A percentile compares a stretch with the other conserved stretches of the same genome.
Conservation (phyloP, 2,797 vertebrate species). For the Takifugu ocellatus region DNA sequence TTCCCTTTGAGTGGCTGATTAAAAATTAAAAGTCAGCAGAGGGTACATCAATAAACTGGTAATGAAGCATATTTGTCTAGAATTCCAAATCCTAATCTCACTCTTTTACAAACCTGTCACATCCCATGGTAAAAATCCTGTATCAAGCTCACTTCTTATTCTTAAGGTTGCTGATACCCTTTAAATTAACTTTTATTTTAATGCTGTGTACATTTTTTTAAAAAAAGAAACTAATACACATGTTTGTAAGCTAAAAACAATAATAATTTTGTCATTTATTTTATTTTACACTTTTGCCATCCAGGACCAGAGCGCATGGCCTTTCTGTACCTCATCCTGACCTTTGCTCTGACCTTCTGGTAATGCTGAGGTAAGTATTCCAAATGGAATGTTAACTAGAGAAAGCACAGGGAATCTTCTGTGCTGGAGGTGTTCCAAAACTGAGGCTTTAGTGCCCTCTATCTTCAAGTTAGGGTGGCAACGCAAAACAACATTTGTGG, state of each 20-base stretch:
- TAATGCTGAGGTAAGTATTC: neutral
- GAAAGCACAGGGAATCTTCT: conserved; percentile 19
- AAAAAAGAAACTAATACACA: too few species aligned
- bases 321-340: too few species aligned
- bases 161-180: too few species aligned
- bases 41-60: conserved; percentile 71
- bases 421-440: conserved; percentile 33
- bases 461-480: conserved; percentile 25
- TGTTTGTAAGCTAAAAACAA: too few species aligned
- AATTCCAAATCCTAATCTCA: conserved; percentile 52
- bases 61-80: conserved; percentile 69
- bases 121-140: conserved; percentile 17
- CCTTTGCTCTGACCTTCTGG: neutral
- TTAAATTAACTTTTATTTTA: too few species aligned
- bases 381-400: conserved; percentile 10
- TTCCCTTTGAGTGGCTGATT: conserved; percentile 56
- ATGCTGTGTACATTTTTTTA: too few species aligned
- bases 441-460: conserved; percentile 73
- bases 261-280: too few species aligned
- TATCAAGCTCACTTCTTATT: too few species aligned
- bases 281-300: too few species aligned
- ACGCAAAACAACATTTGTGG: neutral
- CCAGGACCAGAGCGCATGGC: too few species aligned
- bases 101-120: conserved; percentile 26
- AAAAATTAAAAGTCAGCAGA: conserved; percentile 76